Conservation (phyloP, 2,888 invertebrate species). For the Stenotaenia linearis region DNA sequence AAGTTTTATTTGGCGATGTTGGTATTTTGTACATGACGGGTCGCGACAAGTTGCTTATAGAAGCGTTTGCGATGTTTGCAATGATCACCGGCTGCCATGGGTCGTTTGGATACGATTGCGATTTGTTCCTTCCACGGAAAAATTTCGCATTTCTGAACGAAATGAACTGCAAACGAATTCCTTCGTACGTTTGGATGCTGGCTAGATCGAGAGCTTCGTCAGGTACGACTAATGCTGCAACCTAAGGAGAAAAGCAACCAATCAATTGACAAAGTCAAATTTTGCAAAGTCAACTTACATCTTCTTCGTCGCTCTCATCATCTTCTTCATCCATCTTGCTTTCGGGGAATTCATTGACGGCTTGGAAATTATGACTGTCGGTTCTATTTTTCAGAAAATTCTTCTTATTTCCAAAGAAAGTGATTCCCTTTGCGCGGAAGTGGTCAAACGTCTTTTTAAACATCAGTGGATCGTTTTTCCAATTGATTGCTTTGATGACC, state of each 20-base stretch:
- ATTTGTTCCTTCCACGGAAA: neutral
- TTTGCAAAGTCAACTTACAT: neutral
- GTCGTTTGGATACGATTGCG: neutral
- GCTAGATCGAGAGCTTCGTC: conserved; percentile 19
- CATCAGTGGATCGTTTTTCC: neutral
- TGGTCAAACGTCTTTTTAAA: neutral
- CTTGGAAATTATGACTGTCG: neutral
- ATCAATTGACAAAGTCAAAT: neutral
- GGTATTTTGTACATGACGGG: conserved; percentile 41
- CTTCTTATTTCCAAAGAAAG: neutral
- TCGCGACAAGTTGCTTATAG: conserved; percentile 38
- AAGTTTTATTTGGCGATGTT: conserved; percentile 34
- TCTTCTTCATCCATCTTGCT: neutral
- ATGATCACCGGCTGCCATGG: conserved; percentile 18
- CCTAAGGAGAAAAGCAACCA: neutral
- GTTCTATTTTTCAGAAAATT: neutral
- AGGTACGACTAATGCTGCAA: neutral
- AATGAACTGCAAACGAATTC: conserved; percentile 27
- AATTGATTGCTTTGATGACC: conserved; percentile 12
- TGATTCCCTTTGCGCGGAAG: neutral
- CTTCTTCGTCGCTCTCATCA: neutral
- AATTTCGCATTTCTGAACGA: conserved; percentile 30
- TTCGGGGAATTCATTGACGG: neutral
- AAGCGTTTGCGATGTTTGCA: conserved; percentile 14
- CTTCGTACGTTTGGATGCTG: neutral